These are phyloP conservation scores for Neomicropteryx cornuta DNA, from an alignment of 1,140 invertebrate species.

Conservation along the genomic window DNA sequence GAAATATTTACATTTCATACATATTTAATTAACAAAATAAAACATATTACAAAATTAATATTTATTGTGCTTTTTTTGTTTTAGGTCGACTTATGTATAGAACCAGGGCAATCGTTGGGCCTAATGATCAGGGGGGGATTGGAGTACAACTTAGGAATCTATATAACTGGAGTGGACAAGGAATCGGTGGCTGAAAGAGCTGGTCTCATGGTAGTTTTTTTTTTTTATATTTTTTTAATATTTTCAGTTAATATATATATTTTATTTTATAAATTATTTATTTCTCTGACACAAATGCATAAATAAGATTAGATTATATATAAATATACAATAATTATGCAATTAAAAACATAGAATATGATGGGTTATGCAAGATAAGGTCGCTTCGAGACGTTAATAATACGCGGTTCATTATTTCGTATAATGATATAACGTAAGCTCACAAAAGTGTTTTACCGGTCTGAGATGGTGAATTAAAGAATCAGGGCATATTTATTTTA, in stretches of 20 bases:
- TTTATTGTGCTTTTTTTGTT: slow-evolving; percentile 13
- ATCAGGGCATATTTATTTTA: too few species aligned
- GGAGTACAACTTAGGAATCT: slow-evolving; percentile 90
- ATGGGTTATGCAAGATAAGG: too few species aligned
- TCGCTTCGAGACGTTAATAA: too few species aligned
- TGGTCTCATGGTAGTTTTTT: slow-evolving; percentile 68
- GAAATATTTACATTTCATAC: too few species aligned
- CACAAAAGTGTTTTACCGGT: too few species aligned
- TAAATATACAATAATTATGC: too few species aligned
- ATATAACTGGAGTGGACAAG: slow-evolving; percentile 87
- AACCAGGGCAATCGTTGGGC: slow-evolving; percentile 80
- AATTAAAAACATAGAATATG: not conserved
- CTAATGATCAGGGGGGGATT: slow-evolving; percentile 88
- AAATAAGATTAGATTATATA: too few species aligned
- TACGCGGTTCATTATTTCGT: too few species aligned
- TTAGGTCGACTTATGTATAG: slow-evolving; percentile 76
- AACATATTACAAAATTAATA: not conserved
- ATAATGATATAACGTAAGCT: too few species aligned
- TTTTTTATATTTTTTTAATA: not conserved
- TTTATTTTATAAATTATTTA: not conserved
- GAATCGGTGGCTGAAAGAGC: slow-evolving; percentile 83
- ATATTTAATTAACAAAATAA: too few species aligned
- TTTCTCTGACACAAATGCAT: not conserved
- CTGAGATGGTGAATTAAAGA: too few species aligned
- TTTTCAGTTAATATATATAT: not conserved